Percentiles rank a stretch among this genome's conserved stretches.
These are phyloP conservation scores for Hirtodrosophila confusa DNA, from an alignment of 2,888 invertebrate species.

Conservation along the genomic window DNA sequence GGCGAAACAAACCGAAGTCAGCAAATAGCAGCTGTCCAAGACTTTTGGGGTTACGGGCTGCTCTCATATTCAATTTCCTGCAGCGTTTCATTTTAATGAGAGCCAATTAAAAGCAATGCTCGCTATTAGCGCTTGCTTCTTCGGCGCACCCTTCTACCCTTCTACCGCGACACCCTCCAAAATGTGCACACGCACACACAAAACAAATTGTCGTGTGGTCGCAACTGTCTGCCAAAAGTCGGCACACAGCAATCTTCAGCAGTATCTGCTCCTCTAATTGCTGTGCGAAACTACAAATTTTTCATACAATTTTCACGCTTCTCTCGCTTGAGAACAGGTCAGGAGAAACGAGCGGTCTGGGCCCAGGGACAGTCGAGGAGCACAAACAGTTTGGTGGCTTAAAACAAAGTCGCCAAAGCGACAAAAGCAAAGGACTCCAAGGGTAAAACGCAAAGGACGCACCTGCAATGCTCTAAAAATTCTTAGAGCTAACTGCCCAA, in stretches of 20 bases:
- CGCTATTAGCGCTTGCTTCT: slow-evolving; percentile 39
- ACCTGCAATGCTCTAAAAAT: slow-evolving; percentile 19
- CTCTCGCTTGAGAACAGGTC: slow-evolving; percentile 17
- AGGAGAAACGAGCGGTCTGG: background rate
- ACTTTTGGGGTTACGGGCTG: slow-evolving; percentile 13
- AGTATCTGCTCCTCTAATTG: slow-evolving; percentile 41
- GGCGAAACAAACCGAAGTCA: slow-evolving; percentile 19
- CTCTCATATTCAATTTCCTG: slow-evolving; percentile 73
- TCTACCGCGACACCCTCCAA: slow-evolving; percentile 1
- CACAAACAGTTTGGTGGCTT: slow-evolving; percentile 23
- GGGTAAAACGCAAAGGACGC: slow-evolving; percentile 3
- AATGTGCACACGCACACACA: slow-evolving; percentile 64
- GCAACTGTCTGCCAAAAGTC: slow-evolving; percentile 17
- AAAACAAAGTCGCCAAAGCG: slow-evolving; percentile 24
- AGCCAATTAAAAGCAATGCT: slow-evolving; percentile 74
- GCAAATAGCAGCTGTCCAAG: slow-evolving; percentile 27
- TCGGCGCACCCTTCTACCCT: background rate
- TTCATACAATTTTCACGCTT: slow-evolving; percentile 47
- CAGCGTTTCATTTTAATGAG: slow-evolving; percentile 79
- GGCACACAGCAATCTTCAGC: slow-evolving; percentile 39
- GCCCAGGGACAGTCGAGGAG: slow-evolving; percentile 1
- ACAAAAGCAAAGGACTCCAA: slow-evolving; percentile 11
- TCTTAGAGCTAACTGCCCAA: slow-evolving; percentile 2
- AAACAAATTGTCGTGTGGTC: slow-evolving; percentile 64
- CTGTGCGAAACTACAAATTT: slow-evolving; percentile 37